phyloP scores from a whole-genome alignment of 2,888 invertebrate genomes.

The Prosopocoilus inquinatus region DNA sequence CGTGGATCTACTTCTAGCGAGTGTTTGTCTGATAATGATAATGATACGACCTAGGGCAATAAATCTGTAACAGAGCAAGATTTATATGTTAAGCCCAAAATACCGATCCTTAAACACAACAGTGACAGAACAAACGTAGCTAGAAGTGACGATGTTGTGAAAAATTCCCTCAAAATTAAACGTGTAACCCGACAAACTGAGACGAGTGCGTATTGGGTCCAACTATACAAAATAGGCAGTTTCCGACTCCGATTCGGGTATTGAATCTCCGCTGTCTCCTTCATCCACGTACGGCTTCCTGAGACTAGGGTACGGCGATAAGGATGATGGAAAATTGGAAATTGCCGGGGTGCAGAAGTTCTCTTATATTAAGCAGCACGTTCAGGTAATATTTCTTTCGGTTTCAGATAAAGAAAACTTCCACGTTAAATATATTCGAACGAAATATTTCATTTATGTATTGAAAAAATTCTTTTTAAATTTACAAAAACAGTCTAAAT shows the following conservation, averaged over 20 bases:
- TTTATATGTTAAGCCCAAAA: conserved; percentile 10
- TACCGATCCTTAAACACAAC: background rate
- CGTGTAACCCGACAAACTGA: conserved; percentile 20
- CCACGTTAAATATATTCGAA: too few relatives aligned
- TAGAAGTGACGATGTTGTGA: background rate
- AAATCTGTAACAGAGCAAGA: conserved; percentile 4
- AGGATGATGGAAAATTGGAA: conserved; percentile 17
- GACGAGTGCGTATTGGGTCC: conserved; percentile 24
- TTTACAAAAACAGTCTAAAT: too few relatives aligned
- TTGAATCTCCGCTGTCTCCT: conserved; percentile 49
- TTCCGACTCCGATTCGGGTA: conserved; percentile 50
- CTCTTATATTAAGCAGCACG: conserved; percentile 42
- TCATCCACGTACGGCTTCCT: conserved; percentile 43
- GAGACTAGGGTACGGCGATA: conserved; percentile 31
- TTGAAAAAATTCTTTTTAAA: too few relatives aligned
- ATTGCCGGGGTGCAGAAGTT: conserved; percentile 35
- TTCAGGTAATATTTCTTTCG: conserved; percentile 34
- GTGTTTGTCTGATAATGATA: conserved; percentile 21
- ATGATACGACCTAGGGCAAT: conserved; percentile 7
- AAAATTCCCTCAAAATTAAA: conserved; percentile 12
- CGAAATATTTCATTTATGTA: too few relatives aligned
- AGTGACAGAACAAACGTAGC: background rate
- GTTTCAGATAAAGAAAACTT: too few relatives aligned
- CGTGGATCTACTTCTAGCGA: conserved; percentile 58
- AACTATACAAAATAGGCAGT: conserved; percentile 36